These are phyloP conservation scores for Rhea americana DNA, from an alignment of 2,113 vertebrate genomes.

Conservation along the genomic window DNA sequence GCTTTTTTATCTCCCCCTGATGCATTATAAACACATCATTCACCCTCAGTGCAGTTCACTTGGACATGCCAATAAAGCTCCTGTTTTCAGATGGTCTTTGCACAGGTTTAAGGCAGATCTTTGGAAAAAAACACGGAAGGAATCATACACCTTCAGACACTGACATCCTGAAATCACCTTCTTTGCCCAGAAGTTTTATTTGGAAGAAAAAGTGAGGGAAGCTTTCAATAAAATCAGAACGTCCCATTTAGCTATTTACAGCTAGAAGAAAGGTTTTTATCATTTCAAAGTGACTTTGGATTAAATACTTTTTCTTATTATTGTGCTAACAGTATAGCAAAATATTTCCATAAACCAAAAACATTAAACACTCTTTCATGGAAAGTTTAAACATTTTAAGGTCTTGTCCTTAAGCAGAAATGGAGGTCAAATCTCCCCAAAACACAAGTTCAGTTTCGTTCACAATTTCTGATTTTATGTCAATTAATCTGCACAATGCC, in stretches of 20 bases:
- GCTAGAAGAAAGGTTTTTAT: not conserved
- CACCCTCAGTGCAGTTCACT: not conserved
- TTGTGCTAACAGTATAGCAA: not conserved
- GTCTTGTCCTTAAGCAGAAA: not conserved
- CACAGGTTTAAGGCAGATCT: accelerated
- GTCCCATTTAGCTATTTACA: not conserved
- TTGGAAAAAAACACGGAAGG: not conserved
- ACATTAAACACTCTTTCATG: not conserved
- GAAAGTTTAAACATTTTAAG: not conserved
- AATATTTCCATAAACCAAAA: not conserved
- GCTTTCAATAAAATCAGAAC: not conserved
- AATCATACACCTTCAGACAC: not conserved
- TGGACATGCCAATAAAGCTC: not conserved
- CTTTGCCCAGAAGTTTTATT: not conserved
- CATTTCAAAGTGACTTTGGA: not conserved
- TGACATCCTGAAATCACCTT: not conserved
- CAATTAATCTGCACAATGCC: not conserved
- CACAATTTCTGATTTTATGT: not conserved
- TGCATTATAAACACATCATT: not conserved
- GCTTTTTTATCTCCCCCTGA: not conserved
- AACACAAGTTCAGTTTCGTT: not conserved
- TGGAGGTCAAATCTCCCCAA: not conserved
- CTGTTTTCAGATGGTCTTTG: not conserved
- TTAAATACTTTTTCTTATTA: not conserved
- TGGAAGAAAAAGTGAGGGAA: not conserved